Evolutionary conservation across 1,140 invertebrate species (phyloP).

Genomic region (Zaprionus inermis): DNA sequence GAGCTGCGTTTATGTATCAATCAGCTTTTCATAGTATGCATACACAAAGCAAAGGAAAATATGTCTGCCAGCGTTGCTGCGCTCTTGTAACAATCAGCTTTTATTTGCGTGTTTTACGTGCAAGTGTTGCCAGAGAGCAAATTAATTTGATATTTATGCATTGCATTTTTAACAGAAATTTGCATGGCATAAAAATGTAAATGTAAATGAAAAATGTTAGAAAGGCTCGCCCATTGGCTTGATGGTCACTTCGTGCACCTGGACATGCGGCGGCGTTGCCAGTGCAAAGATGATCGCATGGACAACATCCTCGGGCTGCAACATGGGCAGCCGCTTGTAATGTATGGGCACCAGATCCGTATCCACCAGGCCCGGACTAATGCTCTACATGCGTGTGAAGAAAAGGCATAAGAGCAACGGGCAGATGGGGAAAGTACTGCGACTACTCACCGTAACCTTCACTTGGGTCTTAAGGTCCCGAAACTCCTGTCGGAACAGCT

Average conservation of each 20-base stretch:
- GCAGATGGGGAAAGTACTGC: neutral
- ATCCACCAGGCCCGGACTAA: slow-evolving; percentile 86
- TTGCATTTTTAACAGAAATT: neutral
- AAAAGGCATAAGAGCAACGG: neutral
- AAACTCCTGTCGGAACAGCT: slow-evolving; percentile 88
- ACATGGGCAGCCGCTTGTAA: slow-evolving; percentile 57
- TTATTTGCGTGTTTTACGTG: neutral
- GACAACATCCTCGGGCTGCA: slow-evolving; percentile 85
- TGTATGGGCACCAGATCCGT: slow-evolving; percentile 85
- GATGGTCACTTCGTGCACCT: slow-evolving; percentile 84
- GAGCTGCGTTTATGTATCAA: neutral
- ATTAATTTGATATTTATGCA: neutral
- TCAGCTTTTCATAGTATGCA: neutral
- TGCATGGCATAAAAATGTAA: neutral
- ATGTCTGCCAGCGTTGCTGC: neutral
- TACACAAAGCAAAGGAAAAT: neutral
- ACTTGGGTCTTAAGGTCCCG: slow-evolving; percentile 86
- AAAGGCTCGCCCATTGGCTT: slow-evolving; percentile 78
- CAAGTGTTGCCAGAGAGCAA: neutral
- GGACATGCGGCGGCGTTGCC: slow-evolving; percentile 85
- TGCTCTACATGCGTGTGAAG: slow-evolving; percentile 76
- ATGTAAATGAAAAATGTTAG: slow-evolving; percentile 2
- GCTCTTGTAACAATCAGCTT: neutral
- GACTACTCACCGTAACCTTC: slow-evolving; percentile 87
- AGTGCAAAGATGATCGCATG: slow-evolving; percentile 85